Conservation (phyloP, 92 coral and sea anemone species). For the Actinostola sp. region DNA sequence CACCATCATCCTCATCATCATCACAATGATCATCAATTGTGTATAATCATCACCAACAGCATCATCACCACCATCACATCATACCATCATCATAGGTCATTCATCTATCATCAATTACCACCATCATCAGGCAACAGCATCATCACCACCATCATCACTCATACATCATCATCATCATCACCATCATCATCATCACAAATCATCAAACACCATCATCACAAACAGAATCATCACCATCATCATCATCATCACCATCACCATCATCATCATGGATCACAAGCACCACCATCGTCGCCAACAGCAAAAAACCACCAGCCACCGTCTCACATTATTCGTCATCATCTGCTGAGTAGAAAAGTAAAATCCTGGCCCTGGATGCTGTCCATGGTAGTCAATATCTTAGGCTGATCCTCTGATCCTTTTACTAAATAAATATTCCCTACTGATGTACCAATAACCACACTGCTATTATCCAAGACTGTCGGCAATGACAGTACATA, state of each 20-base stretch:
- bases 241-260: not conserved
- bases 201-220: no score
- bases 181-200: no score
- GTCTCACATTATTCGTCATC: not conserved
- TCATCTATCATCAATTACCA: no score
- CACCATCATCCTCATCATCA: not conserved
- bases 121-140: not conserved
- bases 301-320: no score
- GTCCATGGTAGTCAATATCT: slow-evolving; percentile 54
- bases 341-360: slow-evolving; percentile 11
- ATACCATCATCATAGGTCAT: not conserved
- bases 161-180: not conserved
- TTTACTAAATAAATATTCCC: slow-evolving; percentile 61
- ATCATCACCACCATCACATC: not conserved
- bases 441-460: slow-evolving; percentile 72
- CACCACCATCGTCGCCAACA: not conserved
- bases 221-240: not conserved
- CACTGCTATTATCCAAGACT: slow-evolving; percentile 53
- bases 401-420: slow-evolving; percentile 18
- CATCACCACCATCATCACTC: not conserved
- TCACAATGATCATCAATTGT: no score
- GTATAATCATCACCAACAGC: not conserved
- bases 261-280: not conserved
- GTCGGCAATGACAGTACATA: slow-evolving; percentile 68
- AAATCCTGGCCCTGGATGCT: slow-evolving; percentile 61